Conservation (phyloP, 2,888 invertebrate genomes). For the Creontiades dilutus region DNA sequence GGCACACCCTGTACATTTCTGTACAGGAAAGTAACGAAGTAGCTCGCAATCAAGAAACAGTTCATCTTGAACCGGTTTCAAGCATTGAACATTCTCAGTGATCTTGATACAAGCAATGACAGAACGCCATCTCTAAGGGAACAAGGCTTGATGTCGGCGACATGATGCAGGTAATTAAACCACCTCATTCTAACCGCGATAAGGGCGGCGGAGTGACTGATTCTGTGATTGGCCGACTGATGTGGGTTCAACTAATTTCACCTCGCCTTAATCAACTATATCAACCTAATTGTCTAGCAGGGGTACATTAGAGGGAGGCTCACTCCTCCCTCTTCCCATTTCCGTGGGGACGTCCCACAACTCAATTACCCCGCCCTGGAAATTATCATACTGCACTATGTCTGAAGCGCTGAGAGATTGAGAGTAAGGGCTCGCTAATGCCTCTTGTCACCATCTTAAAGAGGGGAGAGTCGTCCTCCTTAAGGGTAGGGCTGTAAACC, state of each 20-base stretch:
- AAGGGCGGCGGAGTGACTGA: slow-evolving; percentile 42
- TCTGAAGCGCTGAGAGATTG: slow-evolving; percentile 50
- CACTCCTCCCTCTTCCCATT: slow-evolving; percentile 3
- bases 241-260: slow-evolving; percentile 63
- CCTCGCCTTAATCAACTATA: slow-evolving; percentile 61
- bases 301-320: slow-evolving; percentile 48
- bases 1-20: too few relatives aligned
- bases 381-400: slow-evolving; percentile 60
- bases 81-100: too few relatives aligned
- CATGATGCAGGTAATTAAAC: neutral
- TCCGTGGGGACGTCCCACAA: slow-evolving; percentile 48
- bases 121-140: too few relatives aligned
- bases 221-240: slow-evolving; percentile 65
- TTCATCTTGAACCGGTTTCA: too few relatives aligned
- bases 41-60: too few relatives aligned
- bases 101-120: too few relatives aligned
- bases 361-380: slow-evolving; percentile 60
- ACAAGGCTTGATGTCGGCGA: neutral
- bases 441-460: slow-evolving; percentile 45
- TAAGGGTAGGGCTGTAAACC: neutral
- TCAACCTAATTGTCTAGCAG: slow-evolving; percentile 57
- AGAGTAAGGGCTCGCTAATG: slow-evolving; percentile 55
- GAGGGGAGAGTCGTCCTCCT: neutral
- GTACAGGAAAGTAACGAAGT: too few relatives aligned
- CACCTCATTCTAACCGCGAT: slow-evolving; percentile 28